Conservation (phyloP, 2,797 vertebrate genomes). For the Podarcis lilfordi region DNA sequence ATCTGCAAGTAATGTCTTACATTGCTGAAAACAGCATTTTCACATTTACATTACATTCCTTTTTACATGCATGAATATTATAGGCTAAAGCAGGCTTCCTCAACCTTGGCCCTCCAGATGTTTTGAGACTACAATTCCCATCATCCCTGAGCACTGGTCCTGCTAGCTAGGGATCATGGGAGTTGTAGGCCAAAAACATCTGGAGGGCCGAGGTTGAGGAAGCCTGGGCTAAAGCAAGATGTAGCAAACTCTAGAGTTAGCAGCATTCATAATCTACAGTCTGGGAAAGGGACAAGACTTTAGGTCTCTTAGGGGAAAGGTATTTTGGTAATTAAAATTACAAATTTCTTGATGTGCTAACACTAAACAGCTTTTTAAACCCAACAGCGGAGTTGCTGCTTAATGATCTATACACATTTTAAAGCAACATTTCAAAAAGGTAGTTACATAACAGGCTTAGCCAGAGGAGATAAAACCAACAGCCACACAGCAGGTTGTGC, state of each 20-base stretch:
- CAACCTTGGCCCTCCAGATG: no score
- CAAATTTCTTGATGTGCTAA: slow-evolving; percentile 45
- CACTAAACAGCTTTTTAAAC: slow-evolving; percentile 40
- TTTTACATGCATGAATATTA: slow-evolving; percentile 37
- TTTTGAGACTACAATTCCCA: no score
- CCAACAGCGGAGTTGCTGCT: slow-evolving; percentile 19
- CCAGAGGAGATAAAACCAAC: slow-evolving; percentile 21
- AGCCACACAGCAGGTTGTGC: neutral
- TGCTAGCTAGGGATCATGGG: no score
- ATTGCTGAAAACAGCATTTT: slow-evolving; percentile 44
- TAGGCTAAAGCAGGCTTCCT: slow-evolving; percentile 24
- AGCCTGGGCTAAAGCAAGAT: slow-evolving; percentile 27
- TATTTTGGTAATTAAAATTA: slow-evolving; percentile 22
- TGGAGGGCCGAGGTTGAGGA: no score
- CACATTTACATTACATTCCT: slow-evolving; percentile 41
- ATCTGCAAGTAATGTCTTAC: neutral
- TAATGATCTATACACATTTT: slow-evolving; percentile 22
- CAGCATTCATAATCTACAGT: slow-evolving; percentile 43
- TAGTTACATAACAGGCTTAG: slow-evolving; percentile 52
- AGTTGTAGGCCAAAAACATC: no score
- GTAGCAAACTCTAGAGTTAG: slow-evolving; percentile 13
- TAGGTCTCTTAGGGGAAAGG: slow-evolving; percentile 13
- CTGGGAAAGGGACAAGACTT: slow-evolving; percentile 24
- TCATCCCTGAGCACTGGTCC: no score
- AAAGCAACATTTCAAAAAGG: slow-evolving; percentile 29